Conservation (phyloP, 2,113 vertebrate genomes). For the Corythoichthys intestinalis region DNA sequence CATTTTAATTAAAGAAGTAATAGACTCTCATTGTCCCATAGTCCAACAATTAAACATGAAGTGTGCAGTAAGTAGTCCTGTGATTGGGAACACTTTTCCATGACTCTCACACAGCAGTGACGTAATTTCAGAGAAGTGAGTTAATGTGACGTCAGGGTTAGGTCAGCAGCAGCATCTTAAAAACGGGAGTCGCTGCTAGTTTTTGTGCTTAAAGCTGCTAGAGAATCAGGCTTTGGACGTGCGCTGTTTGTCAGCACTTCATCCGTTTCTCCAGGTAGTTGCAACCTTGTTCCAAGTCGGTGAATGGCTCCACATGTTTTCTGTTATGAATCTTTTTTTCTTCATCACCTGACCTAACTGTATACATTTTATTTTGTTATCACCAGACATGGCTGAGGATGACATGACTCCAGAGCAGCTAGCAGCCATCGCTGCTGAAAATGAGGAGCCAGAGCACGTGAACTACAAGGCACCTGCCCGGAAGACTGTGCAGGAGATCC, state of each 20-base stretch:
- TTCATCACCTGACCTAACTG: too few species aligned
- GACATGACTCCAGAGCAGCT: conserved; percentile 89
- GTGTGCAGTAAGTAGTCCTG: background rate
- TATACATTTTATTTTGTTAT: background rate
- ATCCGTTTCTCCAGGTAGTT: conserved; percentile 13
- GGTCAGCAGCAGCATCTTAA: conserved; percentile 15
- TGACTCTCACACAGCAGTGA: conserved; percentile 10
- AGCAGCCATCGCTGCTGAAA: conserved; percentile 88
- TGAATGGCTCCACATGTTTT: background rate
- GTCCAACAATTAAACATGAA: too few species aligned
- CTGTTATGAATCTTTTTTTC: background rate
- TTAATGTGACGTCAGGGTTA: conserved; percentile 25
- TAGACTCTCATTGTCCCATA: too few species aligned
- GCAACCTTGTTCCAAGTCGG: conserved; percentile 1
- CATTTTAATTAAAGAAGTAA: too few species aligned
- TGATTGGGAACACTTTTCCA: background rate
- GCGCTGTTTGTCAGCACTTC: background rate
- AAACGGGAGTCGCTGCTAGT: background rate
- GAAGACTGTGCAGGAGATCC: conserved; percentile 88
- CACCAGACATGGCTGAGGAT: conserved; percentile 85
- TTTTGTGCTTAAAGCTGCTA: conserved; percentile 10
- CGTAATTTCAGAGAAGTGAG: conserved; percentile 30
- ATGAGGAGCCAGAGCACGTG: conserved; percentile 80
- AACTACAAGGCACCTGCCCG: conserved; percentile 88
- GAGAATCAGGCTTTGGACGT: background rate